phyloP scores from a whole-genome alignment of 2,113 vertebrate genomes.

The Cnemophilus loriae region DNA sequence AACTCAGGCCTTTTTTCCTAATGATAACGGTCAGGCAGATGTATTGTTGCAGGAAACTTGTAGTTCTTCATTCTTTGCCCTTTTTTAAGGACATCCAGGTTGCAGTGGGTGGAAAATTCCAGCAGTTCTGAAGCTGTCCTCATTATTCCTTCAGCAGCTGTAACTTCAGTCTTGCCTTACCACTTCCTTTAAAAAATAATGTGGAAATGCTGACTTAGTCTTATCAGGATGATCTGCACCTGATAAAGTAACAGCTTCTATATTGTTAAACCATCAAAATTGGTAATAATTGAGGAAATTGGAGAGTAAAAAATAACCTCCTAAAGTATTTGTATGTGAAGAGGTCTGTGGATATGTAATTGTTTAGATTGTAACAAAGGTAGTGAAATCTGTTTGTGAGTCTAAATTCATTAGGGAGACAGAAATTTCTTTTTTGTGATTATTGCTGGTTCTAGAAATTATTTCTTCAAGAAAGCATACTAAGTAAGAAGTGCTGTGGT shows the following conservation, averaged over 20 bases:
- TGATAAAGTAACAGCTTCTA: not conserved
- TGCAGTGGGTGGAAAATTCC: not conserved
- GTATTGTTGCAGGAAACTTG: not conserved
- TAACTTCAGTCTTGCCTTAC: not conserved
- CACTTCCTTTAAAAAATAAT: not conserved
- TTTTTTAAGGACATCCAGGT: not conserved
- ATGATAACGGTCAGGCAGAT: not conserved
- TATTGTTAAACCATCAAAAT: not conserved
- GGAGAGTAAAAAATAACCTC: not conserved
- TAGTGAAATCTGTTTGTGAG: not conserved
- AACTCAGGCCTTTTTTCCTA: not conserved
- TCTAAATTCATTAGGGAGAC: not conserved
- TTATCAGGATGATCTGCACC: not conserved
- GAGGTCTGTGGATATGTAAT: not conserved
- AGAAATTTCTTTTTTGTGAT: not conserved
- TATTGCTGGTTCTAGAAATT: not conserved
- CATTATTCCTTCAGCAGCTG: not conserved
- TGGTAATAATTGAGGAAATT: not conserved
- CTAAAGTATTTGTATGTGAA: not conserved
- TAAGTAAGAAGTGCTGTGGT: not conserved
- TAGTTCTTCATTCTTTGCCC: not conserved
- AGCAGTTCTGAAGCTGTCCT: not conserved
- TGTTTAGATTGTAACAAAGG: not conserved
- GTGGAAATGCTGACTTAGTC: not conserved
- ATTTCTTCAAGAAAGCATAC: not conserved